Conservation (phyloP, 2,113 vertebrate species). For the Elaphurus davidianus region DNA sequence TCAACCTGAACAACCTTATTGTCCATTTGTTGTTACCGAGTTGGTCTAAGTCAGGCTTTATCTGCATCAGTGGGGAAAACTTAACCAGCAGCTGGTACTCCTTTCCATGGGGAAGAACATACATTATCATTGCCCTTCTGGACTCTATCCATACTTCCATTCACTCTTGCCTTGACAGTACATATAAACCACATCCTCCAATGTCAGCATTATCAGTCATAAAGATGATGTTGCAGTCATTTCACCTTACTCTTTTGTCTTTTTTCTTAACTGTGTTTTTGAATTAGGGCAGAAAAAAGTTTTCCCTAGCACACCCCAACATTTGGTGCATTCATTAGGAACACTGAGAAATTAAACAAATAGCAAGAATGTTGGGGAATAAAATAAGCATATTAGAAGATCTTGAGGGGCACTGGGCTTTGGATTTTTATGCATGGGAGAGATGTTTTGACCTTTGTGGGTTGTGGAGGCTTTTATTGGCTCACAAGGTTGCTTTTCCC, state of each 20-base stretch:
- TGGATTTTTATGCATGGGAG: background rate
- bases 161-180: background rate
- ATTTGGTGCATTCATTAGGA: background rate
- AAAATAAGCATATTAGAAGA: background rate
- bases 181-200: background rate
- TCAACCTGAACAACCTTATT: background rate
- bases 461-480: background rate
- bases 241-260: background rate
- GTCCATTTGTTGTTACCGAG: background rate
- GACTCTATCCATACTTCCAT: too few species aligned
- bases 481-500: background rate
- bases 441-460: background rate
- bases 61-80: background rate
- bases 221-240: background rate
- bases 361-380: background rate
- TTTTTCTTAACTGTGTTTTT: background rate
- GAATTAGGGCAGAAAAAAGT: background rate
- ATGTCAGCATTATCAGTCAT: background rate
- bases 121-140: background rate
- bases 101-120: background rate
- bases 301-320: background rate
- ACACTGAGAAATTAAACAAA: background rate
- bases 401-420: background rate
- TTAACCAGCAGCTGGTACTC: background rate
- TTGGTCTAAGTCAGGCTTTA: background rate